A percentile compares a stretch with the other conserved stretches of the same genome.
phyloP scores from a whole-genome alignment of 2,797 vertebrate species.

The Anguilla megastoma region DNA sequence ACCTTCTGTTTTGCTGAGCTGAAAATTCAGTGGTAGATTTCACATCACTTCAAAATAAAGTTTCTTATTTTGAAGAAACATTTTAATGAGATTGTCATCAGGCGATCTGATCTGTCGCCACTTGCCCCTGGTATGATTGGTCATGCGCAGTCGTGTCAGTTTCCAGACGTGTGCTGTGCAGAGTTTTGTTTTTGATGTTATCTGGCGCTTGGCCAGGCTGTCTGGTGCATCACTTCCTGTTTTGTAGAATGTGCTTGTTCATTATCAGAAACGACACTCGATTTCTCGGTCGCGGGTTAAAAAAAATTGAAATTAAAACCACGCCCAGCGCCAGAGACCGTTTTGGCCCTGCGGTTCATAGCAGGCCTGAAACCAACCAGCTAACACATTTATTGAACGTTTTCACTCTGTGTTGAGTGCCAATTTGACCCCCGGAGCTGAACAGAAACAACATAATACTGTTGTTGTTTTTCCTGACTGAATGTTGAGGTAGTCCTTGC shows the following conservation, averaged over 20 bases:
- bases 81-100: neutral
- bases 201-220: conserved; percentile 61
- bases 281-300: neutral
- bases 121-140: neutral
- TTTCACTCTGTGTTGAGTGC: neutral
- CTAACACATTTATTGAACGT: neutral
- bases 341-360: neutral
- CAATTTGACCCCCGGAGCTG: neutral
- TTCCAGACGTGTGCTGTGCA: neutral
- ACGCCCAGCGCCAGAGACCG: neutral
- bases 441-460: neutral
- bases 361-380: neutral
- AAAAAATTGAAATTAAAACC: neutral
- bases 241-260: conserved; percentile 56
- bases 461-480: neutral
- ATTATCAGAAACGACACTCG: conserved; percentile 50
- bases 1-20: neutral
- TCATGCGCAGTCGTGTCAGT: conserved; percentile 10
- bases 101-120: neutral
- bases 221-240: conserved; percentile 63
- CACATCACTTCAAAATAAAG: neutral
- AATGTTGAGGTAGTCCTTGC: neutral
- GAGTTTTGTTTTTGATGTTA: conserved; percentile 46
- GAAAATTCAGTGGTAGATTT: neutral
- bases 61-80: neutral